phyloP scores from a whole-genome alignment of 2,888 invertebrate species.

The Drosophila imparisetae region DNA sequence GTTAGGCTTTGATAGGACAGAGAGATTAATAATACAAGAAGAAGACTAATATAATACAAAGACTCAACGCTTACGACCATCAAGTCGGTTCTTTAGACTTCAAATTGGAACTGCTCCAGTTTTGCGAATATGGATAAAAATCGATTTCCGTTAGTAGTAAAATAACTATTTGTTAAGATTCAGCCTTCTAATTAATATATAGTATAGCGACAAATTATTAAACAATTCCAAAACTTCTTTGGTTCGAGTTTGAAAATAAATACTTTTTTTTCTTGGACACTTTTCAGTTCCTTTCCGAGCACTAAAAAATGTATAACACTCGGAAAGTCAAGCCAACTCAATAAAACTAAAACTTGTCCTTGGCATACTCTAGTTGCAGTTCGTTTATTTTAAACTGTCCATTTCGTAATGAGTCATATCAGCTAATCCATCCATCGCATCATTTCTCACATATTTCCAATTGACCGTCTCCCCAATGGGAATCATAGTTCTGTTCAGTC shows the following conservation, averaged over 20 bases:
- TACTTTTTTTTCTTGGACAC: not conserved
- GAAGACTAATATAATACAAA: too few relatives aligned
- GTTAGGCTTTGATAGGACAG: too few relatives aligned
- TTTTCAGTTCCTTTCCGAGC: not conserved
- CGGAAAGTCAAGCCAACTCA: not conserved
- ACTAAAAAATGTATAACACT: not conserved
- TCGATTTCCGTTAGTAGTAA: not conserved
- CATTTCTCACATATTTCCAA: not conserved
- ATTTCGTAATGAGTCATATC: slow-evolving; percentile 27
- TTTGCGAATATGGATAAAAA: not conserved
- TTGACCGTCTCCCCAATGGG: not conserved
- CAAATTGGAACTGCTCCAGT: not conserved
- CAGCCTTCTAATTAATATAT: not conserved
- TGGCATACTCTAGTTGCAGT: not conserved
- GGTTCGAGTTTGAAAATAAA: not conserved
- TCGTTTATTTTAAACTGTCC: not conserved
- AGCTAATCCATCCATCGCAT: slow-evolving; percentile 11
- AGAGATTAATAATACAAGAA: too few relatives aligned
- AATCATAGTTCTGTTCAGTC: slow-evolving; percentile 33
- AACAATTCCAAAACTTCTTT: not conserved
- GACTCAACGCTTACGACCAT: too few relatives aligned
- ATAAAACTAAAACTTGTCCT: not conserved
- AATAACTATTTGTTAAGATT: not conserved
- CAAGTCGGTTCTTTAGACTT: not conserved
- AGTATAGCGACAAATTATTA: not conserved